Conservation (phyloP, 2,113 vertebrate species). For the Sinocyclocheilus rhinocerous region DNA sequence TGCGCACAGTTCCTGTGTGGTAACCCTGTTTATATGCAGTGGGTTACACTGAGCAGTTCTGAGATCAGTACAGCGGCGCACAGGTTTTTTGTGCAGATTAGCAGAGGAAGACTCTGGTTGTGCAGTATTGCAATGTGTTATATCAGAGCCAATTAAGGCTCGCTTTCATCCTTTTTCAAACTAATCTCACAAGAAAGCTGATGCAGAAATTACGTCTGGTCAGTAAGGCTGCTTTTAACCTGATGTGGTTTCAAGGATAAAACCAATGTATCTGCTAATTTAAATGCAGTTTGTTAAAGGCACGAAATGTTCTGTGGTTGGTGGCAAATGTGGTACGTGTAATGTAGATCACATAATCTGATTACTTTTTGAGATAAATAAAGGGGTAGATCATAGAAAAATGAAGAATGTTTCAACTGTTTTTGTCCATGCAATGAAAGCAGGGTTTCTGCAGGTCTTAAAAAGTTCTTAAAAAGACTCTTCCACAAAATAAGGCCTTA, state of each 20-base stretch:
- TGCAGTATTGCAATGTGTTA: background rate
- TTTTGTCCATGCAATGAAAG: too few species aligned
- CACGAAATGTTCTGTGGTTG: background rate
- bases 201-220: background rate
- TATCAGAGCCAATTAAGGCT: background rate
- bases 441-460: too few species aligned
- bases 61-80: background rate
- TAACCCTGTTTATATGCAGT: background rate
- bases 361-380: background rate
- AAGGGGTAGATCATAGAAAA: background rate
- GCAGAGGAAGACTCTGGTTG: too few species aligned
- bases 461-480: too few species aligned
- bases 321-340: background rate
- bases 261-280: background rate
- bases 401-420: too few species aligned
- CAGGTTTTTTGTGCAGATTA: background rate
- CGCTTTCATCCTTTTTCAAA: background rate
- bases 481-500: too few species aligned
- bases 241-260: background rate
- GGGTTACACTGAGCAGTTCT: background rate
- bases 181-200: background rate
- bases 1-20: conserved; percentile 13
- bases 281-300: background rate
- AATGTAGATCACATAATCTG: background rate
- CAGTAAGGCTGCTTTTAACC: background rate